Percentiles rank a stretch among this genome's conserved stretches.
phyloP scores from a whole-genome alignment of 2,797 vertebrate genomes.

The Lacerta bilineata region DNA sequence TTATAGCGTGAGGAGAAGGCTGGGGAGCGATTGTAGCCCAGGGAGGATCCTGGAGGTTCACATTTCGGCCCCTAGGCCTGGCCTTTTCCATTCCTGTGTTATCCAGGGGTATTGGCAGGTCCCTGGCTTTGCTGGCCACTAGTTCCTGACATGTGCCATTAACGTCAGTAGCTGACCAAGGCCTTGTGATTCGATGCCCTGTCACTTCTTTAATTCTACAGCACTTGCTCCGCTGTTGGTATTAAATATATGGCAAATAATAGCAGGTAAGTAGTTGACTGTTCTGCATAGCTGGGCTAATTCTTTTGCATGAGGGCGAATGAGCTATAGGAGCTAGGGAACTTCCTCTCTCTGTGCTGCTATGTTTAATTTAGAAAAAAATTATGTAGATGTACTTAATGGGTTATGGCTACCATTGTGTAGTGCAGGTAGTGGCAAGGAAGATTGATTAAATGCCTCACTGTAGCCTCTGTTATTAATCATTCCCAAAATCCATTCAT shows the following conservation, averaged over 20 bases:
- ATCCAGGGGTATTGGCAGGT: not conserved
- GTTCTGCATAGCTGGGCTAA: not conserved
- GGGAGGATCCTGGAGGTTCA: too few species aligned
- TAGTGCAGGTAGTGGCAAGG: slow-evolving; percentile 22
- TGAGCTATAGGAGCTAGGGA: not conserved
- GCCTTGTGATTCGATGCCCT: not conserved
- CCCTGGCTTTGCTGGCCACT: not conserved
- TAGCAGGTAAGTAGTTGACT: not conserved
- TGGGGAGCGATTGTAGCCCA: too few species aligned
- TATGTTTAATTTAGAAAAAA: slow-evolving; percentile 16
- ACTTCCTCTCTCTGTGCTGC: not conserved
- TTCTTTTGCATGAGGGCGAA: not conserved
- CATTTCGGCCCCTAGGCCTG: too few species aligned
- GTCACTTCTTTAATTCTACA: not conserved
- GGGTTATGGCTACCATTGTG: slow-evolving; percentile 36
- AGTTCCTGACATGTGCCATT: not conserved
- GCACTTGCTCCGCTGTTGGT: not conserved
- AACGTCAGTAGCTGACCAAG: not conserved
- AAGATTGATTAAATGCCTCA: slow-evolving; percentile 29
- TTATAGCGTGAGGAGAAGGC: too few species aligned
- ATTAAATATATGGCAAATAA: not conserved
- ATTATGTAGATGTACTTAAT: not conserved
- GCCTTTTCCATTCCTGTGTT: too few species aligned
- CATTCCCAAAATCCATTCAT: slow-evolving; percentile 17
- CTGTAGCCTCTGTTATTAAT: slow-evolving; percentile 11